Evolutionary conservation across 2,888 invertebrate species (phyloP).

Genomic region (Marasmarcha lunaedactyla): DNA sequence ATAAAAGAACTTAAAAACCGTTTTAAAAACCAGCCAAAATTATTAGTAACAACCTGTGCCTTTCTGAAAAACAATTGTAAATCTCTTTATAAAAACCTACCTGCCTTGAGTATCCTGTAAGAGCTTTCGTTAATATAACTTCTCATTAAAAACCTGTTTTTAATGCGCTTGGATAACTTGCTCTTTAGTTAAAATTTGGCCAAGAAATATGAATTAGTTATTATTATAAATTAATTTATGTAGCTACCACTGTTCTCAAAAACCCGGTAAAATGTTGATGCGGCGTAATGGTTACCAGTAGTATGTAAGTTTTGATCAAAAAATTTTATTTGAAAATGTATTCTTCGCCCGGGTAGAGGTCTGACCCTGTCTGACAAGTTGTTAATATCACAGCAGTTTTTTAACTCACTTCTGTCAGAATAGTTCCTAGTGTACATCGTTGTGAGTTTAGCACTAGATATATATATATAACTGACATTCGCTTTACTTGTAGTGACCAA

Average conservation of each 20-base stretch:
- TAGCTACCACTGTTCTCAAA: not conserved
- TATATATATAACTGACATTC: no score
- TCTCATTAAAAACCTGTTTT: not conserved
- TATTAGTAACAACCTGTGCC: no score
- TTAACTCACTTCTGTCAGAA: slow-evolving; percentile 48
- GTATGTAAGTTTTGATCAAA: slow-evolving; percentile 49
- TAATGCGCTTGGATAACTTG: not conserved
- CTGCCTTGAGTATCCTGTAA: no score
- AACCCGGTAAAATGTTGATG: slow-evolving; percentile 26
- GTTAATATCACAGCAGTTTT: slow-evolving; percentile 67
- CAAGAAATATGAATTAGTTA: not conserved
- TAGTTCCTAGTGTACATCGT: slow-evolving; percentile 13
- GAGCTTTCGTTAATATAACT: no score
- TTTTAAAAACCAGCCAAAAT: no score
- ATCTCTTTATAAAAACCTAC: slow-evolving; percentile 24
- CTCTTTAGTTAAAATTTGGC: not conserved
- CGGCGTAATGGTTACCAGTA: slow-evolving; percentile 52
- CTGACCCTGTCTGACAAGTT: slow-evolving; percentile 27
- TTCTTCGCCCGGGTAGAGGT: slow-evolving; percentile 25
- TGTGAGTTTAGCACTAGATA: no score
- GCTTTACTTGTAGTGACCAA: no score
- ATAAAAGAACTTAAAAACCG: no score
- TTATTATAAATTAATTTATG: not conserved
- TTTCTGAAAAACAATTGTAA: not conserved
- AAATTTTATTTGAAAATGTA: slow-evolving; percentile 38